A percentile compares a stretch with the other conserved stretches of the same genome.
phyloP scores from a whole-genome alignment of 2,797 vertebrate species.

The Pseudocheirus occidentalis region DNA sequence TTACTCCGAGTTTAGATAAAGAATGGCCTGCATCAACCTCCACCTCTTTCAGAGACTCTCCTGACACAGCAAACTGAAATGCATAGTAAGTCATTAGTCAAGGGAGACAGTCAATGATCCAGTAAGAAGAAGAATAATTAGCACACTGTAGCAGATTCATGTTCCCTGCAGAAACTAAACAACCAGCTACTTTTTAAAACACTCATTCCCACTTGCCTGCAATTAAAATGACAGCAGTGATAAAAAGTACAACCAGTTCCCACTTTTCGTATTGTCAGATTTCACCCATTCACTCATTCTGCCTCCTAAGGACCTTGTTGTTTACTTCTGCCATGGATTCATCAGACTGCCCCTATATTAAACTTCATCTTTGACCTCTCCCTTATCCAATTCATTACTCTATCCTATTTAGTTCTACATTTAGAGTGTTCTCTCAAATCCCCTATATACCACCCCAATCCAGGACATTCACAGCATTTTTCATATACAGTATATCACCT shows the following conservation, averaged over 20 bases:
- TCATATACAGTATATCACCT: background rate
- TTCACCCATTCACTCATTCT: background rate
- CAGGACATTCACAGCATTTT: background rate
- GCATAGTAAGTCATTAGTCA: background rate
- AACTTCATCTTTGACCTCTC: background rate
- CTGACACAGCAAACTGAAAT: background rate
- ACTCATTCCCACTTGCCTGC: background rate
- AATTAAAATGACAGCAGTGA: background rate
- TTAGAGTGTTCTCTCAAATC: background rate
- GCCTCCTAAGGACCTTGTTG: background rate
- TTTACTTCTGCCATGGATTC: background rate
- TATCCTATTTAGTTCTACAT: background rate
- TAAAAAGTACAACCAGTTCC: background rate
- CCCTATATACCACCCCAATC: background rate
- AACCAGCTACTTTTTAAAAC: background rate
- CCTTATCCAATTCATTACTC: background rate
- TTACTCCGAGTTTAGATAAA: background rate
- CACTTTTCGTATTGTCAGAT: background rate
- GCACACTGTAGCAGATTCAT: background rate
- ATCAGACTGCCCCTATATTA: background rate
- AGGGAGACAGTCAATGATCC: background rate
- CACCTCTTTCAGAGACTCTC: background rate
- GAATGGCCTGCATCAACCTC: background rate
- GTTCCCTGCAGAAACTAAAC: background rate
- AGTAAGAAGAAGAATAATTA: conserved; percentile 10